These are phyloP conservation scores for Entosphenus tridentatus DNA, from an alignment of 2,113 vertebrate species.

Conservation along the genomic window DNA sequence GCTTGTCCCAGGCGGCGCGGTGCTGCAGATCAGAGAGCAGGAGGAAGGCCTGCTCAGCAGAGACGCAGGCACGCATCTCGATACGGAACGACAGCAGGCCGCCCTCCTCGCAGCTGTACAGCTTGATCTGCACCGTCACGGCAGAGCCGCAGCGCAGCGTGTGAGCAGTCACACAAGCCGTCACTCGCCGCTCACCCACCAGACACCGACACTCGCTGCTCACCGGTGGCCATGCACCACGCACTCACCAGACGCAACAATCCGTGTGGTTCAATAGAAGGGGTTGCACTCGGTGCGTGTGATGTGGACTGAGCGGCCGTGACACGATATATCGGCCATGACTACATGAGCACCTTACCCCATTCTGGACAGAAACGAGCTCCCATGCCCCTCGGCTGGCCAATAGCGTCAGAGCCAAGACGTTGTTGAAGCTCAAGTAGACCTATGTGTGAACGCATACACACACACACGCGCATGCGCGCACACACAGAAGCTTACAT, in stretches of 20 bases:
- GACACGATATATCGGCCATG: too few relatives aligned
- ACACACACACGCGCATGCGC: background rate
- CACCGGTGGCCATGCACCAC: too few relatives aligned
- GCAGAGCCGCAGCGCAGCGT: too few relatives aligned
- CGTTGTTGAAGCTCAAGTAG: constrained; percentile 88
- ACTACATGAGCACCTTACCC: constrained; percentile 25
- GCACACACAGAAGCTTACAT: background rate
- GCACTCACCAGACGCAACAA: too few relatives aligned
- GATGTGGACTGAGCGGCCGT: too few relatives aligned
- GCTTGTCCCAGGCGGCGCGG: constrained; percentile 56
- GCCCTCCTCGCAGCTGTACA: constrained; percentile 74
- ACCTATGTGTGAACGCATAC: constrained; percentile 25
- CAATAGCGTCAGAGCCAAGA: constrained; percentile 64
- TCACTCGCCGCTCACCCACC: too few relatives aligned
- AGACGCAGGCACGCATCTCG: constrained; percentile 35
- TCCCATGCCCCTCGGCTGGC: constrained; percentile 54
- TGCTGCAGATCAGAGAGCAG: constrained; percentile 54
- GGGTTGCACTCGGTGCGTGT: too few relatives aligned
- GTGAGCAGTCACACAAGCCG: too few relatives aligned
- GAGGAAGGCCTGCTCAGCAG: constrained; percentile 36
- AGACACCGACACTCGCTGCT: too few relatives aligned
- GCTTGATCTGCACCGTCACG: constrained; percentile 27
- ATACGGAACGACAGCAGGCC: constrained; percentile 59
- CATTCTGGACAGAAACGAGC: constrained; percentile 44
- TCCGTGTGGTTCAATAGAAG: too few relatives aligned